Evolutionary conservation across 2,113 vertebrate genomes (phyloP).

Genomic region (Gasterosteus nipponicus): DNA sequence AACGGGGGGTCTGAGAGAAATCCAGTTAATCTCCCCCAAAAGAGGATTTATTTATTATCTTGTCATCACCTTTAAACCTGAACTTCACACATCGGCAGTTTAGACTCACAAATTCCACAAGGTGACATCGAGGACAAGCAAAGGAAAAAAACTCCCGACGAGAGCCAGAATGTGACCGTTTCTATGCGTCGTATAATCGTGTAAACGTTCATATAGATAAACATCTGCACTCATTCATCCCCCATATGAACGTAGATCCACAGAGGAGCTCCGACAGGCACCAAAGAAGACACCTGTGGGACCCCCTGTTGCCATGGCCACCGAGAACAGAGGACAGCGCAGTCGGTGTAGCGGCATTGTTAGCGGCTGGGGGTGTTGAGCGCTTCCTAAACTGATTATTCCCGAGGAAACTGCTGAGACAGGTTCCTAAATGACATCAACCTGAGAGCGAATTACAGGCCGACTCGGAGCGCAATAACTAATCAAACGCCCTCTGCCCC

Average conservation of each 20-base stretch:
- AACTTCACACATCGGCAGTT: too few species aligned
- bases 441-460: conserved; percentile 61
- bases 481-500: conserved; percentile 32
- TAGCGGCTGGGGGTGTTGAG: conserved; percentile 15
- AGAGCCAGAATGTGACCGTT: too few species aligned
- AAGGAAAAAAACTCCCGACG: too few species aligned
- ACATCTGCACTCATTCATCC: too few species aligned
- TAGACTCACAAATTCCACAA: too few species aligned
- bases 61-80: too few species aligned
- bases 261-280: conserved; percentile 31
- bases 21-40: background rate
- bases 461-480: conserved; percentile 46
- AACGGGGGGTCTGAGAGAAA: background rate
- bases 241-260: conserved; percentile 27
- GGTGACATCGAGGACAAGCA: too few species aligned
- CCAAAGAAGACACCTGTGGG: conserved; percentile 61
- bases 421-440: conserved; percentile 70
- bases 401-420: conserved; percentile 63
- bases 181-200: too few species aligned
- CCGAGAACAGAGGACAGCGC: conserved; percentile 41
- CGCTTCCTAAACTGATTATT: conserved; percentile 72
- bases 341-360: background rate
- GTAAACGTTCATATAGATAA: too few species aligned
- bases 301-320: conserved; percentile 64
- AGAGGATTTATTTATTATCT: too few species aligned